Evolutionary conservation across 2,888 invertebrate species (phyloP).

Genomic region (Protodeltote pygarga): DNA sequence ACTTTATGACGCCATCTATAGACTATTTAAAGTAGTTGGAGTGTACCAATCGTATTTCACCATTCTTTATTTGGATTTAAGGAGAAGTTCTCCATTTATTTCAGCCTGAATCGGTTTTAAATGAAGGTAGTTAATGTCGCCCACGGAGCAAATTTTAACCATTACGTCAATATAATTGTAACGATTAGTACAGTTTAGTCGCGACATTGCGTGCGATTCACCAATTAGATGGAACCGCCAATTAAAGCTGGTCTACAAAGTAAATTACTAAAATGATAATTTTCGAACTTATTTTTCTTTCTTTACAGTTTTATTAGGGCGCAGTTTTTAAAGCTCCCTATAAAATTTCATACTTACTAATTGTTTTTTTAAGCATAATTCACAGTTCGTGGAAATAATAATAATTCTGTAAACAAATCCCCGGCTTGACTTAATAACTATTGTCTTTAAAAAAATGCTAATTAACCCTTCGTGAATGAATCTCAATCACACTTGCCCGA

Average conservation of each 20-base stretch:
- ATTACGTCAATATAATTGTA: slow-evolving; percentile 68
- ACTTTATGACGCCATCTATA: slow-evolving; percentile 6
- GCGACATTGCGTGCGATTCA: slow-evolving; percentile 72
- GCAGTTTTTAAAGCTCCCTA: too few relatives aligned
- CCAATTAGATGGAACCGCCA: slow-evolving; percentile 66
- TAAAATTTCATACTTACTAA: too few relatives aligned
- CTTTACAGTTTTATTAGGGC: slow-evolving; percentile 2
- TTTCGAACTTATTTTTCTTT: slow-evolving; percentile 25
- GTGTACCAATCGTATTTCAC: slow-evolving; percentile 23
- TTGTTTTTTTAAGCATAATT: too few relatives aligned
- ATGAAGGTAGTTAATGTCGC: slow-evolving; percentile 72
- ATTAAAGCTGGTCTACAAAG: slow-evolving; percentile 67
- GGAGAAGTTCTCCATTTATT: slow-evolving; percentile 52
- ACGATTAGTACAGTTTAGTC: slow-evolving; percentile 74
- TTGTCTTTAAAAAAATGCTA: too few relatives aligned
- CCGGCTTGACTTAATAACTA: too few relatives aligned
- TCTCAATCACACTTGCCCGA: too few relatives aligned
- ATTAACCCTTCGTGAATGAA: too few relatives aligned
- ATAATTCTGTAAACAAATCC: too few relatives aligned
- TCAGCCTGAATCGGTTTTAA: slow-evolving; percentile 66
- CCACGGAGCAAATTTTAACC: slow-evolving; percentile 69
- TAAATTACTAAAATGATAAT: slow-evolving; percentile 55
- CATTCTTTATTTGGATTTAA: slow-evolving; percentile 46
- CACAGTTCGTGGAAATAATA: too few relatives aligned
- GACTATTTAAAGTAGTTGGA: slow-evolving; percentile 14